phyloP scores from a whole-genome alignment of 2,797 vertebrate species.

The Leucoraja ocellata region DNA sequence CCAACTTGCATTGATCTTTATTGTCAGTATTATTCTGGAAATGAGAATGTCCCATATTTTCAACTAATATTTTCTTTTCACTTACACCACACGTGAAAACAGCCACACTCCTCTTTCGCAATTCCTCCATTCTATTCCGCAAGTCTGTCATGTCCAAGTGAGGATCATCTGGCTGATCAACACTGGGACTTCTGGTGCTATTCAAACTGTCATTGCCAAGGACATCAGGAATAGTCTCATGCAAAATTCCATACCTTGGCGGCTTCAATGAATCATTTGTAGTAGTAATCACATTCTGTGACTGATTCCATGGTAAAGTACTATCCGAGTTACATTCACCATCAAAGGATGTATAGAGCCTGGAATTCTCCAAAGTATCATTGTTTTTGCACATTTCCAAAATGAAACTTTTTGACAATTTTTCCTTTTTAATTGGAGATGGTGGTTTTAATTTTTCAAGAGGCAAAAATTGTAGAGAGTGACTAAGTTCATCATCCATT shows the following conservation, averaged over 20 bases:
- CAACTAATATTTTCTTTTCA: neutral
- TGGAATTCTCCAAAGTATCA: neutral
- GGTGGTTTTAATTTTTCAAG: neutral
- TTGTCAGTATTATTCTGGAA: neutral
- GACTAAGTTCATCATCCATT: neutral
- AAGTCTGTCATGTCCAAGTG: slow-evolving; percentile 41
- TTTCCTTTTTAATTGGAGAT: slow-evolving; percentile 34
- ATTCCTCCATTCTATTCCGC: slow-evolving; percentile 39
- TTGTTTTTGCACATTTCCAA: slow-evolving; percentile 12
- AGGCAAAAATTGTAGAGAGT: neutral
- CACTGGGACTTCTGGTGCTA: slow-evolving; percentile 40
- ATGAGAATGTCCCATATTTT: neutral
- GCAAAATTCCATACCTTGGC: slow-evolving; percentile 44
- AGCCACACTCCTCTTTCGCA: slow-evolving; percentile 43
- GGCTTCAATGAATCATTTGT: neutral
- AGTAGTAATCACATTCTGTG: neutral
- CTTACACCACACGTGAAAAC: slow-evolving; percentile 39
- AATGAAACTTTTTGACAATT: neutral
- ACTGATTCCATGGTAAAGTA: slow-evolving; percentile 29
- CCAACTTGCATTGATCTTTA: neutral
- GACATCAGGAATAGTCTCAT: slow-evolving; percentile 55
- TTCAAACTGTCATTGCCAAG: slow-evolving; percentile 39
- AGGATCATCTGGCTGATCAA: neutral
- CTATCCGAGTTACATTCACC: neutral
- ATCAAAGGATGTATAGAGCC: neutral